Percentiles rank a stretch among this genome's conserved stretches.
phyloP scores from a whole-genome alignment of 2,797 vertebrate species.

The Clarias laeviceps region DNA sequence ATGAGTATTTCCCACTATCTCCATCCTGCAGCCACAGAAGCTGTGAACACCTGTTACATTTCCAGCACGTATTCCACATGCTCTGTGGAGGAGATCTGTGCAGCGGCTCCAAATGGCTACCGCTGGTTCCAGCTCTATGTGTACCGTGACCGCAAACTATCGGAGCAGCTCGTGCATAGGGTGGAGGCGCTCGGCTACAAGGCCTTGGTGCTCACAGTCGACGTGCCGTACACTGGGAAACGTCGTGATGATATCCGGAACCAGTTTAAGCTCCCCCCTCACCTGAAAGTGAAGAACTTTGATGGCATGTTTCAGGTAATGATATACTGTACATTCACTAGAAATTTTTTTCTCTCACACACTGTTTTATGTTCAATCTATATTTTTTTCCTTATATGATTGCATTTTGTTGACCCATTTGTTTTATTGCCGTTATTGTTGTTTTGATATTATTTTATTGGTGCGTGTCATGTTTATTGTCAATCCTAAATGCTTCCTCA shows the following conservation, averaged over 20 bases:
- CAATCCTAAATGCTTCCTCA: background rate
- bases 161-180: constrained; percentile 80
- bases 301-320: constrained; percentile 81
- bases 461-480: background rate
- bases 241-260: constrained; percentile 85
- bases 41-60: constrained; percentile 83
- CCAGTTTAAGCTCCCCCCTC: constrained; percentile 81
- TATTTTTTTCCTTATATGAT: background rate
- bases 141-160: constrained; percentile 81
- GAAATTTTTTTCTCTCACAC: background rate
- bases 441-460: background rate
- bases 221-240: constrained; percentile 85
- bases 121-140: constrained; percentile 95
- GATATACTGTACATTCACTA: background rate
- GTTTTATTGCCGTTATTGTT: too few species aligned
- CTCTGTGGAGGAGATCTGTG: constrained; percentile 85
- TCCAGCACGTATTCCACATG: constrained; percentile 89
- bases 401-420: background rate
- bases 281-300: constrained; percentile 86
- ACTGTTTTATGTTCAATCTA: background rate
- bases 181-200: constrained; percentile 85
- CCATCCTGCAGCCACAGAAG: constrained; percentile 77
- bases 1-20: background rate
- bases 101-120: constrained; percentile 78
- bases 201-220: constrained; percentile 88